Percentiles rank a stretch among this genome's conserved stretches.
These are phyloP conservation scores for Mesoligia furuncula DNA, from an alignment of 2,888 invertebrate species.

Conservation along the genomic window DNA sequence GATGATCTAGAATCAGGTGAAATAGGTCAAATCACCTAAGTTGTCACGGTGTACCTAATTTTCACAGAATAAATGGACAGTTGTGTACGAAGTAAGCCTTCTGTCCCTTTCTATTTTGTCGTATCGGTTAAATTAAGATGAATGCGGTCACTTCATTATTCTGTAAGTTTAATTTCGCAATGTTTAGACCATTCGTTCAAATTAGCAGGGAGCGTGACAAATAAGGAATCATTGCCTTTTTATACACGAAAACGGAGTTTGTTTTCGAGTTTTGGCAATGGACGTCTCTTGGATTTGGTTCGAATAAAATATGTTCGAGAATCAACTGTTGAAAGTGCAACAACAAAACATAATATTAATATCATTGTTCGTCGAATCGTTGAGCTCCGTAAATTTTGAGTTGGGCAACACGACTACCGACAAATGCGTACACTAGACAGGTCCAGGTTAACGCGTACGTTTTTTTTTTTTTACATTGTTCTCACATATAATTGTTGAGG, in stretches of 20 bases:
- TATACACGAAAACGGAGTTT: slow-evolving; percentile 62
- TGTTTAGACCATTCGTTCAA: slow-evolving; percentile 85
- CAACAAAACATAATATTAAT: neutral
- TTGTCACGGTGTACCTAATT: neutral
- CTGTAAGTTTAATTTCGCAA: slow-evolving; percentile 85
- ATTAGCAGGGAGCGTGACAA: slow-evolving; percentile 82
- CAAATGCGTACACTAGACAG: neutral
- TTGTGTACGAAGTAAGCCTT: neutral
- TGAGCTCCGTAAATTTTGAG: neutral
- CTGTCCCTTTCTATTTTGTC: neutral
- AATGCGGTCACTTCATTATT: slow-evolving; percentile 87
- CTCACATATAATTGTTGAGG: too few relatives aligned
- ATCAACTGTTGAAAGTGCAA: neutral
- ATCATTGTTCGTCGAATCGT: neutral
- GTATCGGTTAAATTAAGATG: slow-evolving; percentile 84
- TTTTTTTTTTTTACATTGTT: too few relatives aligned
- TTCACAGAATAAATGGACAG: neutral
- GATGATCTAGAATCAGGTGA: too few relatives aligned
- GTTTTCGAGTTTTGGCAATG: slow-evolving; percentile 20
- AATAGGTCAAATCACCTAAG: neutral
- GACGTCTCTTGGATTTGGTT: neutral
- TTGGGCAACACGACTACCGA: neutral
- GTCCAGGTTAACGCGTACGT: too few relatives aligned
- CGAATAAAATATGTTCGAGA: neutral
- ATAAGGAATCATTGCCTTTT: slow-evolving; percentile 78